A percentile compares a stretch with the other conserved stretches of the same genome.
These are phyloP conservation scores for Tiaroga cobitis DNA, from an alignment of 2,797 vertebrate genomes.

Conservation along the genomic window DNA sequence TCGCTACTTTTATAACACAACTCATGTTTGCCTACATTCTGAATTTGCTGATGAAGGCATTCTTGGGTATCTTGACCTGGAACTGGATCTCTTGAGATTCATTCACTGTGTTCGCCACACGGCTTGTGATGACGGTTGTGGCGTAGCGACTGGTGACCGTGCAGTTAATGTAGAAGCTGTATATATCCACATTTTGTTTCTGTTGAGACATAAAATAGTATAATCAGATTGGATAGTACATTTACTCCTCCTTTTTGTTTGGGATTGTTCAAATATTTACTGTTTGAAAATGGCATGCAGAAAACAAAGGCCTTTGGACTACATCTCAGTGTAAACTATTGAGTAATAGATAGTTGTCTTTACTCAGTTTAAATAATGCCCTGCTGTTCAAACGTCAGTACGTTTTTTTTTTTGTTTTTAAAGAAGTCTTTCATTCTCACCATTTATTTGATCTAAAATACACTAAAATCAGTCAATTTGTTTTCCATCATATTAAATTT, in stretches of 20 bases:
- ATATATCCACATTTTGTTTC: conserved; percentile 75
- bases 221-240: not conserved
- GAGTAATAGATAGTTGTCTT: not conserved
- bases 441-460: not conserved
- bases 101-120: conserved; percentile 81
- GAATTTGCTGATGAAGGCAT: conserved; percentile 93
- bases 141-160: conserved; percentile 86
- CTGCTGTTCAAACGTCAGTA: not conserved
- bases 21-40: conserved; percentile 81
- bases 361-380: not conserved
- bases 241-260: not conserved
- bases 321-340: not conserved
- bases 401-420: not conserved
- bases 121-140: conserved; percentile 85
- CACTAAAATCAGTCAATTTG: not conserved
- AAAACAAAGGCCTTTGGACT: conserved; percentile 23
- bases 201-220: conserved; percentile 9
- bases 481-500: not conserved
- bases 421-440: not conserved
- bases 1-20: not conserved
- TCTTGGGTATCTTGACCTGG: conserved; percentile 89
- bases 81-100: conserved; percentile 81
- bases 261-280: conserved; percentile 29
- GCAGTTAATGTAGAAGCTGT: conserved; percentile 88
- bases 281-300: not conserved